Evolutionary conservation across 2,888 invertebrate species (phyloP).

Genomic region (Lochmaea capreae): DNA sequence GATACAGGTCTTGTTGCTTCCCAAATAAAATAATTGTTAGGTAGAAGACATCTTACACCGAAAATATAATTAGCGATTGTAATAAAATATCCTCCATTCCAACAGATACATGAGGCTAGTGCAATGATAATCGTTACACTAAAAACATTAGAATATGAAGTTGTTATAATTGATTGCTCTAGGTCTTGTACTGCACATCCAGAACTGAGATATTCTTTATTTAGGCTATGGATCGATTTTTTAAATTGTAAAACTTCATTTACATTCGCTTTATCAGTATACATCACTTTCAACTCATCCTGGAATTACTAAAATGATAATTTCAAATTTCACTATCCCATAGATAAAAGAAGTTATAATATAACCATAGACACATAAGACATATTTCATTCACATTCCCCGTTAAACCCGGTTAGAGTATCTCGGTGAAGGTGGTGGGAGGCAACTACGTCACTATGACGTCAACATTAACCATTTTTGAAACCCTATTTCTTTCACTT

Average conservation of each 20-base stretch:
- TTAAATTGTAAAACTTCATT: conserved; percentile 25
- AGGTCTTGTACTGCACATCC: conserved; percentile 45
- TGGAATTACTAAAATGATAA: neutral
- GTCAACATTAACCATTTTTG: no score
- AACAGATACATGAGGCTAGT: conserved; percentile 18
- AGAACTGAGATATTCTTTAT: conserved; percentile 40
- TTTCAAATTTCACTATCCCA: neutral
- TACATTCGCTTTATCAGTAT: conserved; percentile 13
- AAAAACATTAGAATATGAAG: conserved; percentile 16
- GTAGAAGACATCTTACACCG: conserved; percentile 79
- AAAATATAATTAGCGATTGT: conserved; percentile 59
- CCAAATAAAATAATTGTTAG: conserved; percentile 88
- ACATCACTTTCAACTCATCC: conserved; percentile 21
- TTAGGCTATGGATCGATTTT: conserved; percentile 36
- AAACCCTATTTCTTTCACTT: no score
- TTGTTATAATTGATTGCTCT: conserved; percentile 28
- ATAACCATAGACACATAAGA: no score
- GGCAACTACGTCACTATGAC: no score
- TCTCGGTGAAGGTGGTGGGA: no score
- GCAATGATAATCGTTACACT: conserved; percentile 14
- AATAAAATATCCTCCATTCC: conserved; percentile 15
- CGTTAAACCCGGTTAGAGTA: no score
- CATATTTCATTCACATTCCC: no score
- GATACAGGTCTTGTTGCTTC: conserved; percentile 87
- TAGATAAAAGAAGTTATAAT: no score